Conservation (phyloP, 2,113 vertebrate species). For the Scolopax mira region DNA sequence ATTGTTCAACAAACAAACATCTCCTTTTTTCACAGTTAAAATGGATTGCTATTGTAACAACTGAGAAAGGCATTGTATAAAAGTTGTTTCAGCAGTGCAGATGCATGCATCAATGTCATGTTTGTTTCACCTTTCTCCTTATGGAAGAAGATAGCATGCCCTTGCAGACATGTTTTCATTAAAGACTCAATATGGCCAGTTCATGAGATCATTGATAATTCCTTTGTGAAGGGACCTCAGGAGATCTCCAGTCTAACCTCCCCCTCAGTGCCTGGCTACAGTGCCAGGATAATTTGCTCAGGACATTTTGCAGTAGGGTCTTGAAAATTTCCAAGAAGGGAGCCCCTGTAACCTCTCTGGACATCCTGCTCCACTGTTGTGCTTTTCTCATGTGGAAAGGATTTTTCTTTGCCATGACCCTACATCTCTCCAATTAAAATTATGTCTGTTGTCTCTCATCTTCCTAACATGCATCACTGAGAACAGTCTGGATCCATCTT, state of each 20-base stretch:
- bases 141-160: slow-evolving; percentile 66
- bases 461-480: background rate
- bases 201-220: background rate
- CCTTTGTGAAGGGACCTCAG: background rate
- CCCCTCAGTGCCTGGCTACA: background rate
- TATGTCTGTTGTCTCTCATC: background rate
- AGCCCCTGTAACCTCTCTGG: background rate
- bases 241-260: background rate
- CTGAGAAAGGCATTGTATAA: background rate
- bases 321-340: background rate
- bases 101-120: slow-evolving; percentile 39
- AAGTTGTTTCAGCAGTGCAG: slow-evolving; percentile 15
- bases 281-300: background rate
- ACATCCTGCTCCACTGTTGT: background rate
- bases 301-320: background rate
- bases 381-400: background rate
- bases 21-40: background rate
- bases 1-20: background rate
- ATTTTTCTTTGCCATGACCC: background rate
- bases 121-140: slow-evolving; percentile 72
- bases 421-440: background rate
- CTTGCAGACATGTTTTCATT: slow-evolving; percentile 74
- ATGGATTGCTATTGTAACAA: slow-evolving; percentile 10
- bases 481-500: background rate
- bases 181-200: slow-evolving; percentile 73